phyloP scores from a whole-genome alignment of 2,888 invertebrate species.

The Anoplius nigerrimus region DNA sequence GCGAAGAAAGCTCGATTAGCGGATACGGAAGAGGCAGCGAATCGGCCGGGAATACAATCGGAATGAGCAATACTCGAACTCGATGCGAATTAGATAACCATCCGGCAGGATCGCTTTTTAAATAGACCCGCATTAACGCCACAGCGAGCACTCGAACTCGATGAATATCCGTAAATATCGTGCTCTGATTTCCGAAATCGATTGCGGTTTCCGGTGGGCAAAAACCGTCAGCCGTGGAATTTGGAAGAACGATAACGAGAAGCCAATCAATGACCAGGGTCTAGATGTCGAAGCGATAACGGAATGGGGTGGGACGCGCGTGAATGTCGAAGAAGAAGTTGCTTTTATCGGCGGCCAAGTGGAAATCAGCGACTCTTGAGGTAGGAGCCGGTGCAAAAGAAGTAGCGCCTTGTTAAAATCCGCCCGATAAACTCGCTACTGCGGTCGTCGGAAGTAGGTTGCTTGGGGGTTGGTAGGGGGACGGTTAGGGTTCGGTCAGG shows the following conservation, averaged over 20 bases:
- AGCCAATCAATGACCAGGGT: conserved; percentile 40
- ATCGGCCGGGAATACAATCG: not conserved
- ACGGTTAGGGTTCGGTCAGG: conserved; percentile 45
- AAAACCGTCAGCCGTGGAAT: not conserved
- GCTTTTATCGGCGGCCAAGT: conserved; percentile 49
- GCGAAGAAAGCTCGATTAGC: not conserved
- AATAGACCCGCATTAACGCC: not conserved
- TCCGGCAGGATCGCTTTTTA: not conserved
- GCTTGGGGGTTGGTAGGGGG: conserved; percentile 33
- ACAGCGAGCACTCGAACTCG: not conserved
- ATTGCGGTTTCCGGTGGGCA: not conserved
- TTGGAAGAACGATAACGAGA: conserved; percentile 24
- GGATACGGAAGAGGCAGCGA: not conserved
- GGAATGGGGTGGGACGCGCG: too few relatives aligned
- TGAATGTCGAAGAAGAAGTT: conserved; percentile 13
- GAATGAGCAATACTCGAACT: not conserved
- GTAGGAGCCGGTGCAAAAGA: conserved; percentile 23
- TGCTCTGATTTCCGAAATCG: not conserved
- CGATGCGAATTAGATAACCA: conserved; percentile 1
- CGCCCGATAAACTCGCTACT: conserved; percentile 58
- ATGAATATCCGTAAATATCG: not conserved
- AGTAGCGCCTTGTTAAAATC: conserved; percentile 47
- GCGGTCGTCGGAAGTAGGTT: conserved; percentile 24
- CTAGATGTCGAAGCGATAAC: too few relatives aligned
- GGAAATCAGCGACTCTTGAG: conserved; percentile 31